phyloP scores from a whole-genome alignment of 2,888 invertebrate genomes.

The Spodoptera exigua region DNA sequence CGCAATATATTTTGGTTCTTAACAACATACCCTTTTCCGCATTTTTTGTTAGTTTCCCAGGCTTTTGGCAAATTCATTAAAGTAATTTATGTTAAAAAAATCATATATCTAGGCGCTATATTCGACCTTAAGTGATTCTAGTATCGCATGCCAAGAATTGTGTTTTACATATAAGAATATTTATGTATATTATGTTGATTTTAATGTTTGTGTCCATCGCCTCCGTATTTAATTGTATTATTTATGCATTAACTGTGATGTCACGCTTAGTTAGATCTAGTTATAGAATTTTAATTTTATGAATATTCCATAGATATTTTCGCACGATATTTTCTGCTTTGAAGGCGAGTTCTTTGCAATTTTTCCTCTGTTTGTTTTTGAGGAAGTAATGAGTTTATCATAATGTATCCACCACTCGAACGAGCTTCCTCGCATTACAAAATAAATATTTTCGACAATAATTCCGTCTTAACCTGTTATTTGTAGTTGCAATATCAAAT shows the following conservation, averaged over 20 bases:
- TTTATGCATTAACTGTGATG: slow-evolving; percentile 51
- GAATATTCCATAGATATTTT: neutral
- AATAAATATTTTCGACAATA: slow-evolving; percentile 70
- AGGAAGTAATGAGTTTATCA: slow-evolving; percentile 18
- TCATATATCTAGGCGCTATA: slow-evolving; percentile 16
- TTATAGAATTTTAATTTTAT: slow-evolving; percentile 31
- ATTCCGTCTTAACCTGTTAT: slow-evolving; percentile 64
- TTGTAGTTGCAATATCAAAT: slow-evolving; percentile 64
- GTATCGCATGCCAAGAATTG: slow-evolving; percentile 30
- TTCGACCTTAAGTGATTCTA: slow-evolving; percentile 15
- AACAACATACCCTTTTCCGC: neutral
- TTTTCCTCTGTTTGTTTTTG: slow-evolving; percentile 4
- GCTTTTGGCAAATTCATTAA: too few species aligned
- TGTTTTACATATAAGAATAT: slow-evolving; percentile 49
- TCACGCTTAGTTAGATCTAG: slow-evolving; percentile 38
- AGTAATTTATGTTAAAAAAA: neutral
- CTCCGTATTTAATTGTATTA: slow-evolving; percentile 37
- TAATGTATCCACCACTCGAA: slow-evolving; percentile 17
- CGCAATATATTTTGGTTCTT: neutral
- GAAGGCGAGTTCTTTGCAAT: too few species aligned
- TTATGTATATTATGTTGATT: slow-evolving; percentile 41
- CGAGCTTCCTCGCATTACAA: slow-evolving; percentile 66
- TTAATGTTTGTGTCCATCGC: slow-evolving; percentile 36
- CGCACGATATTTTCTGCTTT: neutral
- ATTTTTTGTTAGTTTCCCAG: too few species aligned